These are phyloP conservation scores for Gonioctena quinquepunctata DNA, from an alignment of 1,140 invertebrate genomes.

Conservation along the genomic window DNA sequence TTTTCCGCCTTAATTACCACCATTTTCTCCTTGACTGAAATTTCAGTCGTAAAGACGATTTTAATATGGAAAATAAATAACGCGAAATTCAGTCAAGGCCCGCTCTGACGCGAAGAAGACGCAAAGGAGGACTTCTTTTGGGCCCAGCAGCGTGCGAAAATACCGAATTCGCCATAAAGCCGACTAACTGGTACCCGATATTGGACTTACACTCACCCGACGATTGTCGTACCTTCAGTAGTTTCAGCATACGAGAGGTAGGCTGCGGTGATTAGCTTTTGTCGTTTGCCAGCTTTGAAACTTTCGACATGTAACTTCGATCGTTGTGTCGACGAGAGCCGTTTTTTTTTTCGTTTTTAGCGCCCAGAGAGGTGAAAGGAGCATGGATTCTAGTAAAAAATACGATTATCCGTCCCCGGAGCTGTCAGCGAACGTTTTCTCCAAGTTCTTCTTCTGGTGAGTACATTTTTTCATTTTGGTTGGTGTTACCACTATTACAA, in stretches of 20 bases:
- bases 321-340: no score
- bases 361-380: neutral
- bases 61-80: no score
- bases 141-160: neutral
- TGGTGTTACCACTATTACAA: neutral
- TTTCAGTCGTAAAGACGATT: no score
- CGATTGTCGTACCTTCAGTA: neutral
- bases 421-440: neutral
- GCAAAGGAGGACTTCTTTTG: neutral
- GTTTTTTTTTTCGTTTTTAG: neutral
- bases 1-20: no score
- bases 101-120: no score
- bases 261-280: neutral
- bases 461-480: neutral
- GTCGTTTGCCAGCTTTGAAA: neutral
- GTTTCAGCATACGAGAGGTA: neutral
- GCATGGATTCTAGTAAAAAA: conserved; percentile 6
- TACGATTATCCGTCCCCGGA: neutral
- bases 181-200: neutral
- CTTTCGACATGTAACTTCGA: neutral
- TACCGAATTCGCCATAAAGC: neutral
- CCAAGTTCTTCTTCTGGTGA: conserved; percentile 1
- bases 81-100: no score
- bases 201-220: neutral
- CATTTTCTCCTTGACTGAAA: no score